Conservation (phyloP, 2,113 vertebrate genomes). For the Psettodes erumei region DNA sequence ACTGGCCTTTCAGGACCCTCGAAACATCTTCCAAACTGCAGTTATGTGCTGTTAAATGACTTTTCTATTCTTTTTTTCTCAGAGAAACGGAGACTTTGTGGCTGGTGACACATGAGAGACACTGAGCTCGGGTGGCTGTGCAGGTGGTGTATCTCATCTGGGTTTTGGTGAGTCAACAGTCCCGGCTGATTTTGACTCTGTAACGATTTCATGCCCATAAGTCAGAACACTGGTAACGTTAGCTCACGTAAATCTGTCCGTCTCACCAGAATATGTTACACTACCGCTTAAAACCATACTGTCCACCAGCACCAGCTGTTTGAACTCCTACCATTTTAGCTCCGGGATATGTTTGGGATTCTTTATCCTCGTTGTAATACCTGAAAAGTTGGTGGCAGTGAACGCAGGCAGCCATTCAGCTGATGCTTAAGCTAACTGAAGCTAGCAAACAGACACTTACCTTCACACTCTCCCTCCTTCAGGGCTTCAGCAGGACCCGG, state of each 20-base stretch:
- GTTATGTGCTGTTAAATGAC: no score
- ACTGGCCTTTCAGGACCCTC: no score
- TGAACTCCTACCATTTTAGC: background rate
- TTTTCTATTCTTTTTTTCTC: no score
- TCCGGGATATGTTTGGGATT: background rate
- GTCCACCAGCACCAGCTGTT: background rate
- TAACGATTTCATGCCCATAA: background rate
- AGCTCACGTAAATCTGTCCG: background rate
- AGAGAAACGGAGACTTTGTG: background rate
- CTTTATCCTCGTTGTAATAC: fast-evolving
- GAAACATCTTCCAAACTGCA: no score
- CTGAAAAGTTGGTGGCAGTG: background rate
- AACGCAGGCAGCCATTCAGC: background rate
- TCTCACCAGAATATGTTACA: background rate
- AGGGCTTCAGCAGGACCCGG: slow-evolving; percentile 78
- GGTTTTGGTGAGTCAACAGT: background rate
- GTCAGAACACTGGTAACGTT: background rate
- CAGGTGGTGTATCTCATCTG: background rate
- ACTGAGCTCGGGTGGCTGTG: background rate
- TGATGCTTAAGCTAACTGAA: background rate
- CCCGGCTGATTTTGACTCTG: background rate
- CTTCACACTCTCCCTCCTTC: slow-evolving; percentile 92
- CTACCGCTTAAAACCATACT: background rate
- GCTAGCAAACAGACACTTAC: slow-evolving; percentile 76
- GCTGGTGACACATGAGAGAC: background rate